These are phyloP conservation scores for Propithecus deckenii DNA, from an alignment of 2,797 vertebrate species.

Conservation along the genomic window DNA sequence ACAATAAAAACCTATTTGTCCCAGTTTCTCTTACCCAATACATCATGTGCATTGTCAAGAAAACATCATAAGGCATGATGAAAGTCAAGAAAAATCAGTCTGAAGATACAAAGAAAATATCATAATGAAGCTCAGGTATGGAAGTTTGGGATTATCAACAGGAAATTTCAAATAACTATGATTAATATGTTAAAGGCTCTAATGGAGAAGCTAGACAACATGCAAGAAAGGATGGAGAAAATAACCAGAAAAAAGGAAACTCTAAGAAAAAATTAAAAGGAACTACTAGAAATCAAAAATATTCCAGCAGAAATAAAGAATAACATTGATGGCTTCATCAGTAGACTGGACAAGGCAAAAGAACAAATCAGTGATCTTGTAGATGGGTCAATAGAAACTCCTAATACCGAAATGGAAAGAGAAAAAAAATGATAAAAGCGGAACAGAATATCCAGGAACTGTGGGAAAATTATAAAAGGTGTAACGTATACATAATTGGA, in stretches of 20 bases:
- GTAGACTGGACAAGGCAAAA: not conserved
- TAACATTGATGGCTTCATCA: not conserved
- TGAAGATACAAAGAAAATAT: not conserved
- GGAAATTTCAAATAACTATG: not conserved
- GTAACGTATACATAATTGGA: not conserved
- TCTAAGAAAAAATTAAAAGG: not conserved
- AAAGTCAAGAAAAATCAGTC: not conserved
- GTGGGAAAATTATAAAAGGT: not conserved
- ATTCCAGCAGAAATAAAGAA: not conserved
- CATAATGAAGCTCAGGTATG: not conserved
- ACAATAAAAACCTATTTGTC: not conserved
- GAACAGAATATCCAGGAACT: not conserved
- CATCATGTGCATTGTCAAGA: not conserved
- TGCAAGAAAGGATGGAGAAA: not conserved
- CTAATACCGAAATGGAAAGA: not conserved
- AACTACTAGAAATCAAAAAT: not conserved
- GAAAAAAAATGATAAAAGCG: not conserved
- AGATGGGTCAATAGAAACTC: not conserved
- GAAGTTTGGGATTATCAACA: not conserved
- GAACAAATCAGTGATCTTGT: not conserved
- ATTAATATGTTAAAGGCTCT: not conserved
- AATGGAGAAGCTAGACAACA: not conserved
- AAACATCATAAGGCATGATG: not conserved
- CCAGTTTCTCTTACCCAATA: not conserved
- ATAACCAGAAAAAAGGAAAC: not conserved